Evolutionary conservation across 2,797 vertebrate species (phyloP).

Genomic region (Catamblyrhynchus diadema): DNA sequence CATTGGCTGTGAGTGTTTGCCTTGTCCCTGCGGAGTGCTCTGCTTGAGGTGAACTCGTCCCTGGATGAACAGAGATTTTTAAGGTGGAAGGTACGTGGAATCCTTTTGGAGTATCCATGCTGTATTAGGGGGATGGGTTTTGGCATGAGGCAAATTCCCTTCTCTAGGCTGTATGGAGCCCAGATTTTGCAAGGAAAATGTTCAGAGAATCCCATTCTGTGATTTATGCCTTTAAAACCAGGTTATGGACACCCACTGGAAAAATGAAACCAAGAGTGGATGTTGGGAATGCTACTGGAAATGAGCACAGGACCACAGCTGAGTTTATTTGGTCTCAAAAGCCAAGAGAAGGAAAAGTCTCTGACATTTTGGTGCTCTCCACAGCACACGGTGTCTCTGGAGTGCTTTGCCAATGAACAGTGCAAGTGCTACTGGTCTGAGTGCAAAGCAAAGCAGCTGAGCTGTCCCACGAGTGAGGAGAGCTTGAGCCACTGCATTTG

Average conservation of each 20-base stretch:
- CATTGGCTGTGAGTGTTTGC: background rate
- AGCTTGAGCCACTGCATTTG: background rate
- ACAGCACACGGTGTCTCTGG: fast-evolving
- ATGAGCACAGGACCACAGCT: background rate
- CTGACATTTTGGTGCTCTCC: background rate
- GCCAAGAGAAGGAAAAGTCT: background rate
- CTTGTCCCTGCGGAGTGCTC: background rate
- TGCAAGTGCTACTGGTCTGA: background rate
- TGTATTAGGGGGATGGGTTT: background rate
- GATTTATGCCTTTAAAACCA: background rate
- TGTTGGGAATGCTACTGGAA: background rate
- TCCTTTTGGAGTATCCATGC: background rate
- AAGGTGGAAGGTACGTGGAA: background rate
- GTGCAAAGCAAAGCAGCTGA: background rate
- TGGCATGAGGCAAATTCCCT: background rate
- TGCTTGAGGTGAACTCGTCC: background rate
- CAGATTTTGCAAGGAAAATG: background rate
- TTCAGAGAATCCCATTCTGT: background rate
- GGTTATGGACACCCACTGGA: fast-evolving
- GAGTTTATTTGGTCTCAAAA: background rate
- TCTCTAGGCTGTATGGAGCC: background rate
- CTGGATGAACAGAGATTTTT: background rate
- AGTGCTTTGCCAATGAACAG: background rate
- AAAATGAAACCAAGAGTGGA: background rate
- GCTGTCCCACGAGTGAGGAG: fast-evolving